Evolutionary conservation across 2,113 vertebrate genomes (phyloP).

Genomic region (Dicaeum eximium): DNA sequence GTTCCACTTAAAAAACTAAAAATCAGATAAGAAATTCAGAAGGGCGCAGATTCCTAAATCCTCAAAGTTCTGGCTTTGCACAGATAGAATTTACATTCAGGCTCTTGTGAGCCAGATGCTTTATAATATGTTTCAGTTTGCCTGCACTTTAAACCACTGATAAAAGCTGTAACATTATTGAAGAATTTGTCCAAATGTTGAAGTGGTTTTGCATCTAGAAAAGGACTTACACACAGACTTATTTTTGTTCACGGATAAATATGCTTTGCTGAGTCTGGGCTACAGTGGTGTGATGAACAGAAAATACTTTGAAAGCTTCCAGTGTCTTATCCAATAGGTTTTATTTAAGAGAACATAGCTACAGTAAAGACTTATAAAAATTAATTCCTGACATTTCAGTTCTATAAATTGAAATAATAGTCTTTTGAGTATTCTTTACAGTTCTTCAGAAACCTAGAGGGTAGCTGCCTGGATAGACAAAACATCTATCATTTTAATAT

Average conservation of each 20-base stretch:
- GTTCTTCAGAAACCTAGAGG: not conserved
- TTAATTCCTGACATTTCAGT: not conserved
- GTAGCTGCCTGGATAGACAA: not conserved
- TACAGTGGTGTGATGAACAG: not conserved
- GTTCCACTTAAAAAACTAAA: not conserved
- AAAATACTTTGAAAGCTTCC: not conserved
- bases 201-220: not conserved
- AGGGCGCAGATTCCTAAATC: not conserved
- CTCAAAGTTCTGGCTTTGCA: not conserved
- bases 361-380: not conserved
- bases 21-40: conserved; percentile 30
- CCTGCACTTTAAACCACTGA: not conserved
- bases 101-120: not conserved
- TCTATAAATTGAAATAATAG: not conserved
- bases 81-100: not conserved
- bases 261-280: not conserved
- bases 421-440: not conserved
- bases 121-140: not conserved
- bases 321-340: not conserved
- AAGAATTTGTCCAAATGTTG: not conserved
- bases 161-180: not conserved
- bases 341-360: not conserved
- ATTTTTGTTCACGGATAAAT: not conserved
- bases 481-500: not conserved
- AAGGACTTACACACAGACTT: not conserved